Evolutionary conservation across 2,113 vertebrate genomes (phyloP).

Genomic region (Mirza zaza): DNA sequence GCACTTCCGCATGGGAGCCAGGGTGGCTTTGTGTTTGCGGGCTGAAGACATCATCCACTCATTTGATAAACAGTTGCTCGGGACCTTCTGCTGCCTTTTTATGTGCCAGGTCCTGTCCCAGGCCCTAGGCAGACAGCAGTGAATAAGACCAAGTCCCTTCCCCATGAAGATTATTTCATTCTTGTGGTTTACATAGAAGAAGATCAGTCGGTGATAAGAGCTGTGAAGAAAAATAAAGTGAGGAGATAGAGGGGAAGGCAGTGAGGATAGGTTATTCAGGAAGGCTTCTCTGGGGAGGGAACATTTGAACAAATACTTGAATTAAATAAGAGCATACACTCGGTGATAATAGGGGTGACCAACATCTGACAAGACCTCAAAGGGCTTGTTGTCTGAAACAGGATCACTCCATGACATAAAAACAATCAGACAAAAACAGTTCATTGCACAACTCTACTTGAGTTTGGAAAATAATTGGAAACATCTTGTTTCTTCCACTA

Average conservation of each 20-base stretch:
- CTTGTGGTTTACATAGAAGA: not conserved
- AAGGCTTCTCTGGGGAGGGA: no score
- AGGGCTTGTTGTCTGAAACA: not conserved
- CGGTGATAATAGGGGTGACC: no score
- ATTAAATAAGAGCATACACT: no score
- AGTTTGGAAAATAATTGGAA: conserved; percentile 41
- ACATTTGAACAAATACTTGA: no score
- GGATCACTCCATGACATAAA: not conserved
- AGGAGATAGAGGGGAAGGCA: no score
- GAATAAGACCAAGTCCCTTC: not conserved
- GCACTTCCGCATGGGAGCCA: not conserved
- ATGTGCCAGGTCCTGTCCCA: not conserved
- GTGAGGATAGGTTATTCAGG: no score
- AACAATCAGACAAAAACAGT: conserved; percentile 43
- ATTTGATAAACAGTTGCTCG: not conserved
- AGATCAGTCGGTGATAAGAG: not conserved
- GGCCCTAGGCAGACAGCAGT: not conserved
- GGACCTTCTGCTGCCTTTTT: not conserved
- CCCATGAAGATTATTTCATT: not conserved
- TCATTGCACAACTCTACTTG: not conserved
- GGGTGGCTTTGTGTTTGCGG: not conserved
- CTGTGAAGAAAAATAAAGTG: not conserved
- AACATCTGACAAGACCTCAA: no score
- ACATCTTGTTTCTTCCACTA: conserved; percentile 24
- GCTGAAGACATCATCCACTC: no score